Conservation (phyloP, 1,140 invertebrate species). For the Steinernema feltiae region DNA sequence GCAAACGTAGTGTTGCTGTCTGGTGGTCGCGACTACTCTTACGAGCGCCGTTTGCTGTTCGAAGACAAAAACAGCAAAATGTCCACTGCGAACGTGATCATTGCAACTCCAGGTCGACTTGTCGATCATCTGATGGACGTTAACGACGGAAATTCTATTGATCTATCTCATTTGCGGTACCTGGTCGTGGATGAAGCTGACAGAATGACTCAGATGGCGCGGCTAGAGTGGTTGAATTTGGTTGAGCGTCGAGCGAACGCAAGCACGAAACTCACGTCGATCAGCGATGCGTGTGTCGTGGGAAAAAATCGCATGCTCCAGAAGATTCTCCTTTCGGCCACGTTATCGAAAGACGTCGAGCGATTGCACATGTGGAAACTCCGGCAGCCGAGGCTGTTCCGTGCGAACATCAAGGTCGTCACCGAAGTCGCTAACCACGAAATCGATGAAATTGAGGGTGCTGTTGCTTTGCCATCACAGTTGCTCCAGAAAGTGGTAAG, state of each 20-base stretch:
- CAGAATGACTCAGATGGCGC: conserved; percentile 78
- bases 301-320: conserved; percentile 64
- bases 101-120: conserved; percentile 84
- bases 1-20: conserved; percentile 29
- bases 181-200: conserved; percentile 86
- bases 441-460: neutral
- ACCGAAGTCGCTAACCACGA: neutral
- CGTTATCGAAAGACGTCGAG: conserved; percentile 88
- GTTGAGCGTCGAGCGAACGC: conserved; percentile 60
- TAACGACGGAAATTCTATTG: neutral
- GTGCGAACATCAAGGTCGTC: conserved; percentile 66
- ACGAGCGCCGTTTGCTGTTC: neutral
- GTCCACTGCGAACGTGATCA: conserved; percentile 71
- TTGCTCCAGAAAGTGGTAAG: neutral
- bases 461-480: neutral
- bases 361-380: conserved; percentile 78
- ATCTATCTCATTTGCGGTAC: conserved; percentile 56
- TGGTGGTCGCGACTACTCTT: conserved; percentile 22
- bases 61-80: conserved; percentile 17
- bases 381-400: conserved; percentile 84
- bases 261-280: neutral
- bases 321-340: conserved; percentile 89
- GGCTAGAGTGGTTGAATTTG: conserved; percentile 79
- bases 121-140: conserved; percentile 81
- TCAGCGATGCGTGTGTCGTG: neutral